A percentile compares a stretch with the other conserved stretches of the same genome.
Conservation (phyloP, 2,797 vertebrate genomes). For the Dryobates pubescens region DNA sequence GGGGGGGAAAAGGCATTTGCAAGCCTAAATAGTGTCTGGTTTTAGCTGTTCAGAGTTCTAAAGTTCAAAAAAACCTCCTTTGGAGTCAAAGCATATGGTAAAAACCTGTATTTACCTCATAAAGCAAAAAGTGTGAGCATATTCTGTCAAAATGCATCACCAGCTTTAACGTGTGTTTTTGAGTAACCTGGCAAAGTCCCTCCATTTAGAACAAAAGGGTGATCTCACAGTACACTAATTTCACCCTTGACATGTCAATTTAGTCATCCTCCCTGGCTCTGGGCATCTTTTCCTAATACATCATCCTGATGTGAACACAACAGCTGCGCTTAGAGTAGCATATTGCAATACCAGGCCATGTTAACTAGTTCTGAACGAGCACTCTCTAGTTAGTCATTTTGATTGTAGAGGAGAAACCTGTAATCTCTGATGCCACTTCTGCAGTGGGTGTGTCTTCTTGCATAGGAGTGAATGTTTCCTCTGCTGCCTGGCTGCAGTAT, state of each 20-base stretch:
- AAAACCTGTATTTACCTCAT: background rate
- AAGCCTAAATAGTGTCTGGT: background rate
- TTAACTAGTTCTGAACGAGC: background rate
- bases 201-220: background rate
- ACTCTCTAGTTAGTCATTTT: background rate
- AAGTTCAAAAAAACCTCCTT: background rate
- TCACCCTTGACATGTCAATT: background rate
- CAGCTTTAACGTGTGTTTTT: background rate
- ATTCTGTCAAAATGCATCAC: background rate
- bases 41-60: background rate
- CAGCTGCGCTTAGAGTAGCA: rapidly evolving
- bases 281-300: background rate
- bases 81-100: background rate
- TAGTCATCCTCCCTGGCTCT: background rate
- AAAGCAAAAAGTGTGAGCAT: background rate
- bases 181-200: background rate
- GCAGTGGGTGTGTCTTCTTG: background rate
- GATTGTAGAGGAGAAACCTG: background rate
- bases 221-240: background rate
- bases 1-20: background rate
- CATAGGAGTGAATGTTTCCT: background rate
- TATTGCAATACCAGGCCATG: background rate
- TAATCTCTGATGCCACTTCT: background rate
- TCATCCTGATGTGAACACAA: background rate
- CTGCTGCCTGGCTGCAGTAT: background rate